Percentiles rank a stretch among this genome's conserved stretches.
Evolutionary conservation across 2,797 vertebrate genomes (phyloP).

Genomic region (Tapera naevia): DNA sequence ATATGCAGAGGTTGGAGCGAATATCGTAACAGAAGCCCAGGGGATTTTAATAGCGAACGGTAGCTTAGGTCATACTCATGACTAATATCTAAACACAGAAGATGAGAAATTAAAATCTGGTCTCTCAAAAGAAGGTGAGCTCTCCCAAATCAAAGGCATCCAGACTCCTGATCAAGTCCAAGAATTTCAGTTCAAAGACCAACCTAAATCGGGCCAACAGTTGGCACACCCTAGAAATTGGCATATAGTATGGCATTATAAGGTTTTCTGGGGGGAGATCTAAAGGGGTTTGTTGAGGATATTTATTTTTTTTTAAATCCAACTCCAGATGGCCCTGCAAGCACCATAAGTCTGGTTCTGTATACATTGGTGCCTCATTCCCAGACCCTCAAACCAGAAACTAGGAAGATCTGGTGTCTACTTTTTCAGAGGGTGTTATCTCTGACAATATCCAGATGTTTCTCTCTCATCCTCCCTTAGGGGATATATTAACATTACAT

Average conservation of each 20-base stretch:
- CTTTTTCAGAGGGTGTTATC: background rate
- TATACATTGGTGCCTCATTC: background rate
- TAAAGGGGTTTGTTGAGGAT: too few species aligned
- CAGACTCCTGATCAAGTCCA: background rate
- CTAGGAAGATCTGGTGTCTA: background rate
- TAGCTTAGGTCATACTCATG: rapidly evolving
- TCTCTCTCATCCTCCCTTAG: background rate
- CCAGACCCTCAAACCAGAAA: background rate
- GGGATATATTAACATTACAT: background rate
- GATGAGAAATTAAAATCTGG: background rate
- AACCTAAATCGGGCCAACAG: background rate
- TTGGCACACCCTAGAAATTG: background rate
- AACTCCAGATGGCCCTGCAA: background rate
- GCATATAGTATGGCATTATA: background rate
- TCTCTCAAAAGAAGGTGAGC: background rate
- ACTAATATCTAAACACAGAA: background rate
- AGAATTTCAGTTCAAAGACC: background rate
- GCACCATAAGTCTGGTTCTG: background rate
- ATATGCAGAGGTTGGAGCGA: background rate
- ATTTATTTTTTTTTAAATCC: background rate
- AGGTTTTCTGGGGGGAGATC: rapidly evolving
- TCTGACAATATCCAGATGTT: background rate
- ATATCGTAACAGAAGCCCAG: background rate
- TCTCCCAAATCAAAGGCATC: background rate
- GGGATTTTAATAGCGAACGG: background rate